Conservation (phyloP, 2,888 invertebrate species). For the Athalia rosae region DNA sequence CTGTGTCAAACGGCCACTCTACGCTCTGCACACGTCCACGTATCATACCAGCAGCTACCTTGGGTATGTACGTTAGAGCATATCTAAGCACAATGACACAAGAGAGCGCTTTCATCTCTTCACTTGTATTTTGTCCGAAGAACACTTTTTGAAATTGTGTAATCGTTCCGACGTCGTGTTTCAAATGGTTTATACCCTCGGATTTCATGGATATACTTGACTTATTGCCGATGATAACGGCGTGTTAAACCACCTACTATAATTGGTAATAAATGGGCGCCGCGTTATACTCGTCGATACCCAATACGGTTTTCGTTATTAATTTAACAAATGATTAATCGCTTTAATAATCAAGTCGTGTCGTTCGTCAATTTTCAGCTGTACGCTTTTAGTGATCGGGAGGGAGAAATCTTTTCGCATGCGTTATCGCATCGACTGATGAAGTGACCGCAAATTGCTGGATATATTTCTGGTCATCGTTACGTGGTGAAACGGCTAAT, state of each 20-base stretch:
- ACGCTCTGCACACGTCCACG: constrained; percentile 15
- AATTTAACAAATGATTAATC: constrained; percentile 31
- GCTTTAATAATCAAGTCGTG: constrained; percentile 21
- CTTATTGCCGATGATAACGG: constrained; percentile 16
- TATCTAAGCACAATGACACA: constrained; percentile 3
- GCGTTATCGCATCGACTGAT: not conserved
- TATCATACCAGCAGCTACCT: constrained; percentile 1
- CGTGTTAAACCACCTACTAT: not conserved
- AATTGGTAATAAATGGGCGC: constrained; percentile 31
- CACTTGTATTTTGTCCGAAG: not conserved
- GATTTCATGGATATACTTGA: not conserved
- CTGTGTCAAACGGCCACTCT: constrained; percentile 41
- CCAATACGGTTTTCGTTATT: constrained; percentile 8
- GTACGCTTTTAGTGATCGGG: not conserved
- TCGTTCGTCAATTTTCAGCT: constrained; percentile 2
- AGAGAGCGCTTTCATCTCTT: not conserved
- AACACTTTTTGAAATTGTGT: not conserved
- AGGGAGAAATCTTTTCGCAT: constrained; percentile 3
- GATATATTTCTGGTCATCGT: no score
- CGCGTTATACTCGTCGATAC: not conserved
- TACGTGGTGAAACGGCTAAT: no score
- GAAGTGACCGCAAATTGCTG: no score
- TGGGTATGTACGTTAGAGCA: not conserved
- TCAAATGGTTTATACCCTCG: not conserved
- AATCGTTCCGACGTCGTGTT: not conserved